These are phyloP conservation scores for Silurus glanis DNA, from an alignment of 2,113 vertebrate genomes.

Conservation along the genomic window DNA sequence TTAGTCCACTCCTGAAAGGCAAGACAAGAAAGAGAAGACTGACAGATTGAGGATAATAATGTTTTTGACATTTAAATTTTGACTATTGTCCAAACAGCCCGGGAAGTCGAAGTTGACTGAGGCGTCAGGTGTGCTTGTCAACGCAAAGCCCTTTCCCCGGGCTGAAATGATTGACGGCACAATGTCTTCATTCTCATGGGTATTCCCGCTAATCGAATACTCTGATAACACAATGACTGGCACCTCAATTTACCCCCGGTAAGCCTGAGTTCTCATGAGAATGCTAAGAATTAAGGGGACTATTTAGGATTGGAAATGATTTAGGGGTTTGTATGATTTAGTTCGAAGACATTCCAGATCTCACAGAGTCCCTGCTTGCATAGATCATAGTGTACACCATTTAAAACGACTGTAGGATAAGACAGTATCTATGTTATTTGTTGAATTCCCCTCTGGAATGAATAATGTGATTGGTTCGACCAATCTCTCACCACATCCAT, in stretches of 20 bases:
- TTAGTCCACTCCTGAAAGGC: slow-evolving; percentile 69
- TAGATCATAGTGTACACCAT: not conserved
- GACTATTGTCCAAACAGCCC: too few species aligned
- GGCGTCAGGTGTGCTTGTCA: not conserved
- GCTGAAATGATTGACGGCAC: slow-evolving; percentile 5
- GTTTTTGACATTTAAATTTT: too few species aligned
- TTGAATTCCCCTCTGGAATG: too few species aligned
- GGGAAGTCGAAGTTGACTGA: not conserved
- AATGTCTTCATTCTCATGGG: not conserved
- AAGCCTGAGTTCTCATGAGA: not conserved
- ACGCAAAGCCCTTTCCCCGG: not conserved
- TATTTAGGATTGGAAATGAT: not conserved
- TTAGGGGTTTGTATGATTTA: not conserved
- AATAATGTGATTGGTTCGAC: too few species aligned
- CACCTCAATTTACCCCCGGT: not conserved
- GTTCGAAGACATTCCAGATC: not conserved
- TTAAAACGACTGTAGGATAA: not conserved
- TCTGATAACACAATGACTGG: not conserved
- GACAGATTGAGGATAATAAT: not conserved
- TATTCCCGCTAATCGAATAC: not conserved
- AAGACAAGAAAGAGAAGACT: not conserved
- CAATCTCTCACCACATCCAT: too few species aligned
- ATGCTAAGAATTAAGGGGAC: not conserved
- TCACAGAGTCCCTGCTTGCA: not conserved
- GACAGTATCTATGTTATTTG: too few species aligned